phyloP scores from a whole-genome alignment of 1,140 invertebrate genomes.

The Archegozetes longisetosus region DNA sequence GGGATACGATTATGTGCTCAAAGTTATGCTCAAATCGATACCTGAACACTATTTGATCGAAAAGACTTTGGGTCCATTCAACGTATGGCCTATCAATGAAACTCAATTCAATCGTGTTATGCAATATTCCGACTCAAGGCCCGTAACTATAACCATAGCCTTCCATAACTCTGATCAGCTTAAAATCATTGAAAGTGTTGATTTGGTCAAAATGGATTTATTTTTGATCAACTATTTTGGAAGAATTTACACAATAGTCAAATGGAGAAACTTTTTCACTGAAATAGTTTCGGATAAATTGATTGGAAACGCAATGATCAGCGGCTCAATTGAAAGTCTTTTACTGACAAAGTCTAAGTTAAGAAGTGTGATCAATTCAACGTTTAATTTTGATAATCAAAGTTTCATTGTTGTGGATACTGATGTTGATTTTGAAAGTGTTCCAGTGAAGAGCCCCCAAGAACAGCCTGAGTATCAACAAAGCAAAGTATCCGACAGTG shows the following conservation, averaged over 20 bases:
- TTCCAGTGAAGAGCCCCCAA: background rate
- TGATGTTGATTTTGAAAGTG: background rate
- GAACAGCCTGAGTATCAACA: background rate
- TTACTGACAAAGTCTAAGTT: no score
- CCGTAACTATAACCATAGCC: background rate
- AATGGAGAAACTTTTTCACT: no score
- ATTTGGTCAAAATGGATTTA: no score
- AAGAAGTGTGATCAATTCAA: no score
- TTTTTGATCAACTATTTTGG: no score
- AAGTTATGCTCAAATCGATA: conserved; percentile 1
- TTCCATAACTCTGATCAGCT: background rate
- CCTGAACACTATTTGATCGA: conserved; percentile 4
- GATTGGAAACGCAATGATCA: no score
- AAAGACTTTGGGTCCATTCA: conserved; percentile 6
- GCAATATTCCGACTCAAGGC: conserved; percentile 4
- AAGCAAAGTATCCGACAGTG: background rate
- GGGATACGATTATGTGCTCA: conserved; percentile 18
- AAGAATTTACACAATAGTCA: no score
- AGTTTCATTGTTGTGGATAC: background rate
- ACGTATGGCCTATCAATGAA: background rate
- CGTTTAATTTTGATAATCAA: background rate
- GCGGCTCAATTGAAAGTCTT: no score
- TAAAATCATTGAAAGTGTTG: no score
- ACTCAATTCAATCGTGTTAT: conserved; percentile 1
- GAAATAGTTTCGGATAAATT: no score